phyloP scores from a whole-genome alignment of 92 coral and sea anemone species.

The Galaxea fascicularis region DNA sequence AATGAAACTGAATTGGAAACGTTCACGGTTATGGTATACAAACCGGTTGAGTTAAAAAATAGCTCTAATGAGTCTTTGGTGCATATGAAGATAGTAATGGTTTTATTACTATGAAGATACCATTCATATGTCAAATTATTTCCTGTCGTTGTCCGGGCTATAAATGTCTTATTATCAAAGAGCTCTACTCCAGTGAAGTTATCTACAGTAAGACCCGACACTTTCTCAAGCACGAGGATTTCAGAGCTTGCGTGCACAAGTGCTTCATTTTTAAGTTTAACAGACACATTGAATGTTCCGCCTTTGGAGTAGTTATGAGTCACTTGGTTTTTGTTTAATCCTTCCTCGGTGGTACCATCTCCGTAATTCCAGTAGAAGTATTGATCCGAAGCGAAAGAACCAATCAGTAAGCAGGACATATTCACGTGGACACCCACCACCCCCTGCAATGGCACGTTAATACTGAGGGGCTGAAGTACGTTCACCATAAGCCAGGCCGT shows the following conservation, averaged over 20 bases:
- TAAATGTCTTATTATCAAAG: conserved; percentile 65
- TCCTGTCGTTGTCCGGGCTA: conserved; percentile 69
- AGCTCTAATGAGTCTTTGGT: conserved; percentile 48
- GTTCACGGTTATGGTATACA: conserved; percentile 66
- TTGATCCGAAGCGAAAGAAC: conserved; percentile 35
- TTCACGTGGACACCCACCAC: conserved; percentile 8
- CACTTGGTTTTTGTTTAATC: conserved; percentile 32
- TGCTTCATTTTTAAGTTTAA: conserved; percentile 34
- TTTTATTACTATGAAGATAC: conserved; percentile 49
- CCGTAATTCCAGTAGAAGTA: conserved; percentile 79
- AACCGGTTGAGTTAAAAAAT: conserved; percentile 68
- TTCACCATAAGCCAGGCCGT: conserved; percentile 49
- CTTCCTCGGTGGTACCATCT: conserved; percentile 61
- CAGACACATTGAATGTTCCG: conserved; percentile 59
- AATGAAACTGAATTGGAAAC: conserved; percentile 84
- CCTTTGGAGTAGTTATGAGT: conserved; percentile 70
- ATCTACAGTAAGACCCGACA: conserved; percentile 65
- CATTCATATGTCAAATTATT: conserved; percentile 86
- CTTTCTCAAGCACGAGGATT: conserved; percentile 74
- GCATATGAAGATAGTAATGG: conserved; percentile 56
- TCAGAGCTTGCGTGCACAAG: conserved; percentile 30
- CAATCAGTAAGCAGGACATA: conserved; percentile 52
- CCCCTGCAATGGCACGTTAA: conserved; percentile 56
- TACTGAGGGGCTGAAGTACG: conserved; percentile 62
- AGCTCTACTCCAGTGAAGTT: conserved; percentile 77